These are phyloP conservation scores for Ornithoptera priamus DNA, from an alignment of 2,888 invertebrate species.

Conservation along the genomic window DNA sequence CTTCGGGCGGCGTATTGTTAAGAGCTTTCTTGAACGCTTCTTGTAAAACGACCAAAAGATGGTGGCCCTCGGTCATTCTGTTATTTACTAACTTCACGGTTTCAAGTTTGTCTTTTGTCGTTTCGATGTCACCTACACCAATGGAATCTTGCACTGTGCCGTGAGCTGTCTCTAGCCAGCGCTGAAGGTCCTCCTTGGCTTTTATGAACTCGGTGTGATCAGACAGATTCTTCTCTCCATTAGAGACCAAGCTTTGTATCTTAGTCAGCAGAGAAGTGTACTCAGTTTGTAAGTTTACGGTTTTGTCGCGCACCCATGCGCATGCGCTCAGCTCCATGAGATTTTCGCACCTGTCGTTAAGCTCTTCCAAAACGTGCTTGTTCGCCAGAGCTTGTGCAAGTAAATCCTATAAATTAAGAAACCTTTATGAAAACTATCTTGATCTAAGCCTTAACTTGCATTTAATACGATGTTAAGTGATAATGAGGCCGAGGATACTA, in stretches of 20 bases:
- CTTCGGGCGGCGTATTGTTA: conserved; percentile 88
- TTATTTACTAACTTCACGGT: conserved; percentile 87
- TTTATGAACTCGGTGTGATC: conserved; percentile 95
- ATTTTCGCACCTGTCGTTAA: conserved; percentile 92
- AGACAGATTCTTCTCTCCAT: conserved; percentile 93
- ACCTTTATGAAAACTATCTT: conserved; percentile 2
- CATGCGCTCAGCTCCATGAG: conserved; percentile 93
- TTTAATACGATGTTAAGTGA: no score
- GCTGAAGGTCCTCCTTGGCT: conserved; percentile 89
- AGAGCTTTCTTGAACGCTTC: conserved; percentile 92
- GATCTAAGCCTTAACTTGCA: no score
- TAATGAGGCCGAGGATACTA: no score
- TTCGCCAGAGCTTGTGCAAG: conserved; percentile 87
- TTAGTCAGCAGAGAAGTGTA: conserved; percentile 89
- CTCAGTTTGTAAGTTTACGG: conserved; percentile 89
- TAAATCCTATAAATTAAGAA: conserved; percentile 71
- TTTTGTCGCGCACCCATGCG: conserved; percentile 91
- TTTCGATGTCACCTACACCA: conserved; percentile 88
- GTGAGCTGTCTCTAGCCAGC: conserved; percentile 90
- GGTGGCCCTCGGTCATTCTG: conserved; percentile 90
- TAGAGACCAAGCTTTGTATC: conserved; percentile 89
- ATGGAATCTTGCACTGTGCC: conserved; percentile 90
- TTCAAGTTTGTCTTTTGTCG: conserved; percentile 89
- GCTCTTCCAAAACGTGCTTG: conserved; percentile 88
- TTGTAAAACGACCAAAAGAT: conserved; percentile 89